Base-by-base conservation (phyloP, 2,888 invertebrate species). In the Dicyrtomina minuta region DNA sequence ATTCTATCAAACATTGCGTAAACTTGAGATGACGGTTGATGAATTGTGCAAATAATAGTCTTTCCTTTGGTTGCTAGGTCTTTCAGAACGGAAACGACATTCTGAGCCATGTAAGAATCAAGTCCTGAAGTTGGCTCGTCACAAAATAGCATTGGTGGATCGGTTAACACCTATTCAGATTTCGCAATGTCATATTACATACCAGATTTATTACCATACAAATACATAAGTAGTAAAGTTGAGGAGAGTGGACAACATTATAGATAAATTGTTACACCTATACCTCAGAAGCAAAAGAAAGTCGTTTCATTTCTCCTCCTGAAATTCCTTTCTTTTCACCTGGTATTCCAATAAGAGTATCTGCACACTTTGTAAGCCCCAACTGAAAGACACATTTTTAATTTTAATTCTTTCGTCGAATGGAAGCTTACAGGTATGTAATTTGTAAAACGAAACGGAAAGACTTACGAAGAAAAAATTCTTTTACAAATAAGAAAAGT, bases 41-140 rank as follows among this genome's bases (percentile, higher is more conserved):
- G 97, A 74, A 97, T 93, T 0, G 96, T 96, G 79, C 92, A 90
- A 24, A 96, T 86, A 62, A 97, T 89, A 0, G 95, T 96, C 84
- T 93, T 94, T 26, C 95, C 93, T 78, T 88, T 87, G 1, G 86
- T 85, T 0, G 91, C 88, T 80, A 91, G 87, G 69, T 39, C 70
- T 53, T 53, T 80, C 27, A 79, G 66, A 1, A 82, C 70, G 8
- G 58, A 51, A 1, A 95, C 88, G 1, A 97, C 93, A 82, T 91
- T 95, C 80, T 92, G 90, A 0, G 98, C 97, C 94, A 96, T 97
- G 80, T 92, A 96, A 0, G 96, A 95, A 82, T 98, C 98, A 69
- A 98, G 84, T 1, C 97, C 96, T 0, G 96, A 96, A 0, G 97
- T 98, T 55, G 70, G 67, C 24, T 98, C 98, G 80, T 98, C 98